Conservation (phyloP, 2,888 invertebrate genomes). For the Balanococcus diminutus region DNA sequence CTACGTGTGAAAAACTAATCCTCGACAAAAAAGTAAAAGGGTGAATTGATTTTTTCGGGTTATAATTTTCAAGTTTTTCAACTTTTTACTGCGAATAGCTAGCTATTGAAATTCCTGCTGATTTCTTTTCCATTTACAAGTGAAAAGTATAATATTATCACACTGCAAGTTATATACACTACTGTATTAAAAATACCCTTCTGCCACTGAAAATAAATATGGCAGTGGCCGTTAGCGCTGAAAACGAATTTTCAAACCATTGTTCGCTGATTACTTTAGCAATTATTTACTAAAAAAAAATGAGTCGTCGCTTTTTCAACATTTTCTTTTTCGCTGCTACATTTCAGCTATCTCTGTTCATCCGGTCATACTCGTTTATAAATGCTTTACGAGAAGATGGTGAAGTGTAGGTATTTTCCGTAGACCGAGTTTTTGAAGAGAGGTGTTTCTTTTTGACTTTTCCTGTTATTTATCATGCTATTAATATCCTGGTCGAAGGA, state of each 20-base stretch:
- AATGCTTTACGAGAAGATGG: constrained; percentile 6
- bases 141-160: not conserved
- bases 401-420: not conserved
- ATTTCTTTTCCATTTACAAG: not conserved
- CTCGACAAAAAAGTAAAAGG: not conserved
- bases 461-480: constrained; percentile 18
- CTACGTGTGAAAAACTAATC: not conserved
- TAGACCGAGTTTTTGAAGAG: not conserved
- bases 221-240: not conserved
- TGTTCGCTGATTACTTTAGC: constrained; percentile 22
- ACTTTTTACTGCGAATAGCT: too few species aligned
- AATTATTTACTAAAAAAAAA: not conserved
- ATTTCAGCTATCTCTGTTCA: not conserved
- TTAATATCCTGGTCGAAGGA: not conserved
- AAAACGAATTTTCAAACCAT: not conserved
- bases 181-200: not conserved
- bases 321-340: not conserved
- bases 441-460: constrained; percentile 29
- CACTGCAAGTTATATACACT: too few species aligned
- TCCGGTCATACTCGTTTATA: constrained; percentile 25
- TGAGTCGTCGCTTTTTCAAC: not conserved
- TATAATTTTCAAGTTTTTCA: not conserved
- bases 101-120: too few species aligned
- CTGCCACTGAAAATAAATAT: not conserved
- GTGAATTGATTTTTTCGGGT: not conserved